Evolutionary conservation across 2,888 invertebrate genomes (phyloP).

Genomic region (Papilio elwesi): DNA sequence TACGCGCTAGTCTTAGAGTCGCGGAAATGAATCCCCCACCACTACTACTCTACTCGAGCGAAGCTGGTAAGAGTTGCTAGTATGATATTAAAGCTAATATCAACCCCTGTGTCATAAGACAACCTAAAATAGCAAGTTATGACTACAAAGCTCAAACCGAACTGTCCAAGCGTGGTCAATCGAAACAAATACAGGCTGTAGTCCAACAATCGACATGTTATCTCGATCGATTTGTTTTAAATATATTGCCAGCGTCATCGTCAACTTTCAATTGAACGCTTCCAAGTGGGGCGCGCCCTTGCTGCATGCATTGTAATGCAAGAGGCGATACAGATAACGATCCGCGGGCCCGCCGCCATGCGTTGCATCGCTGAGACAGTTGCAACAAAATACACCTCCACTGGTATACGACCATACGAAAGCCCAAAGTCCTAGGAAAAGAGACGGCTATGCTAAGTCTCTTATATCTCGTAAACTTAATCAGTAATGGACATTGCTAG

Average conservation of each 20-base stretch:
- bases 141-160: not conserved
- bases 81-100: not conserved
- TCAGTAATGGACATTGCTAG: too few relatives aligned
- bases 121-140: not conserved
- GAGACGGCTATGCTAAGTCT: too few relatives aligned
- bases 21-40: too few relatives aligned
- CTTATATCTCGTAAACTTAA: too few relatives aligned
- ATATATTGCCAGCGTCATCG: slow-evolving; percentile 8
- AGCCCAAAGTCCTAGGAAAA: too few relatives aligned
- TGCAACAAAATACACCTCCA: not conserved
- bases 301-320: slow-evolving; percentile 37
- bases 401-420: too few relatives aligned
- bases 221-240: not conserved
- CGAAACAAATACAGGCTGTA: not conserved
- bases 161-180: not conserved
- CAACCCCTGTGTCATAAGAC: not conserved
- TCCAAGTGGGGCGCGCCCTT: slow-evolving; percentile 25
- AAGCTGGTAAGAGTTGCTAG: too few relatives aligned
- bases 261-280: slow-evolving; percentile 25
- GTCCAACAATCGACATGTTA: slow-evolving; percentile 7
- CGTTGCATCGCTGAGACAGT: not conserved
- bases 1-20: too few relatives aligned
- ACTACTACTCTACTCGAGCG: too few relatives aligned
- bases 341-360: not conserved
- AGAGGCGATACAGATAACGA: slow-evolving; percentile 29